phyloP scores from a whole-genome alignment of 2,888 invertebrate species.

The Agrenia bidenticulata region DNA sequence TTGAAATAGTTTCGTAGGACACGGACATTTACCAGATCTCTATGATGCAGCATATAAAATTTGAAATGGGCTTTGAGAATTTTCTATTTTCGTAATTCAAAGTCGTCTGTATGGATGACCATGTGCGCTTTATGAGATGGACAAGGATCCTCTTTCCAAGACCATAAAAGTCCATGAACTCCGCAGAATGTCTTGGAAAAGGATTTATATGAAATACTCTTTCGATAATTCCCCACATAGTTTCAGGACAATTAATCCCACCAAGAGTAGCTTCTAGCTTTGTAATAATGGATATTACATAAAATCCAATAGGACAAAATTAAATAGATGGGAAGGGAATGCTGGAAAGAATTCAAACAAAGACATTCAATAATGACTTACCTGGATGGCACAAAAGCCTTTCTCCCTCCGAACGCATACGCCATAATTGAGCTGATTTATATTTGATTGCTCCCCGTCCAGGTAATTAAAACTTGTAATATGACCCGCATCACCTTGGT shows the following conservation, averaged over 20 bases:
- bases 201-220: not conserved
- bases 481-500: slow-evolving; percentile 38
- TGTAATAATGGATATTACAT: no score
- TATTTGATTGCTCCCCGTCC: slow-evolving; percentile 40
- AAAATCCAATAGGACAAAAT: no score
- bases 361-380: slow-evolving; percentile 7
- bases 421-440: slow-evolving; percentile 49
- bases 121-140: slow-evolving; percentile 2
- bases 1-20: no score
- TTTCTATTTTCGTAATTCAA: not conserved
- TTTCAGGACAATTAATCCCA: not conserved
- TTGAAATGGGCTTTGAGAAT: slow-evolving; percentile 1
- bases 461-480: slow-evolving; percentile 49
- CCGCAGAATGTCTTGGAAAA: not conserved
- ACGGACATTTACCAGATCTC: not conserved
- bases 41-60: not conserved
- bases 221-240: not conserved
- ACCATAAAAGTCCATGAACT: not conserved
- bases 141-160: not conserved
- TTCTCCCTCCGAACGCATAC: slow-evolving; percentile 49
- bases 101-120: slow-evolving; percentile 9
- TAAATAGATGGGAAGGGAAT: not conserved
- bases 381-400: slow-evolving; percentile 52
- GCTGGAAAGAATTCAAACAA: slow-evolving; percentile 9
- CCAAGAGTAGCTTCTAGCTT: no score